phyloP scores from a whole-genome alignment of 2,113 vertebrate species.

The Mus pahari region DNA sequence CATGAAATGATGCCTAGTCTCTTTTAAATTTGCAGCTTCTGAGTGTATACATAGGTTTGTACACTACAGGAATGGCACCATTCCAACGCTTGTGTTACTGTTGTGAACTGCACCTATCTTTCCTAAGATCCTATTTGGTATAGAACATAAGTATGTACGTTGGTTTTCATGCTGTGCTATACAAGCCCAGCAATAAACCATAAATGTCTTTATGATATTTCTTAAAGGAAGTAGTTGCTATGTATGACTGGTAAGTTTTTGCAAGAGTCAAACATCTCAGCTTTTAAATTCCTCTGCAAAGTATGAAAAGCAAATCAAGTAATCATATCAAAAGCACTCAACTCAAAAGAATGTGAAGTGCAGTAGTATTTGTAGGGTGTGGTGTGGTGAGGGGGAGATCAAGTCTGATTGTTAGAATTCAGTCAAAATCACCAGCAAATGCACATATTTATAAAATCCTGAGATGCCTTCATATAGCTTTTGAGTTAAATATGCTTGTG shows the following conservation, averaged over 20 bases:
- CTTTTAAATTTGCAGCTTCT: constrained; percentile 48
- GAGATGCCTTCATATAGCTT: background rate
- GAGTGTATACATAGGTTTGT: background rate
- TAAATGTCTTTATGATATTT: constrained; percentile 30
- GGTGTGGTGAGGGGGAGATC: background rate
- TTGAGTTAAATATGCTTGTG: background rate
- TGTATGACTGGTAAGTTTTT: constrained; percentile 71
- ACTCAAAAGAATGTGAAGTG: constrained; percentile 38
- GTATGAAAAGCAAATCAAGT: constrained; percentile 62
- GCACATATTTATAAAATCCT: background rate
- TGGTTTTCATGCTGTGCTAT: constrained; percentile 14
- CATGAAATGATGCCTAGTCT: background rate
- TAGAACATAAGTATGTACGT: constrained; percentile 9
- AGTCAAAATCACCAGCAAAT: constrained; percentile 14
- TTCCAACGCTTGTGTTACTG: background rate
- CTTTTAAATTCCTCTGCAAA: constrained; percentile 65
- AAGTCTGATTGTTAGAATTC: background rate
- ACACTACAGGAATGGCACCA: background rate
- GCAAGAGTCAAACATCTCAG: constrained; percentile 60
- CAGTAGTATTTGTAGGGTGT: background rate
- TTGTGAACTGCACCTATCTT: background rate
- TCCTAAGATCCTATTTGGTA: constrained; percentile 25
- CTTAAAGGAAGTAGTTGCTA: constrained; percentile 61
- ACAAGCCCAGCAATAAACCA: background rate
- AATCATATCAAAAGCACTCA: constrained; percentile 40